Percentiles rank a stretch among this genome's conserved stretches.
These are phyloP conservation scores for Gobiocypris rarus DNA, from an alignment of 2,113 vertebrate species.

Conservation along the genomic window DNA sequence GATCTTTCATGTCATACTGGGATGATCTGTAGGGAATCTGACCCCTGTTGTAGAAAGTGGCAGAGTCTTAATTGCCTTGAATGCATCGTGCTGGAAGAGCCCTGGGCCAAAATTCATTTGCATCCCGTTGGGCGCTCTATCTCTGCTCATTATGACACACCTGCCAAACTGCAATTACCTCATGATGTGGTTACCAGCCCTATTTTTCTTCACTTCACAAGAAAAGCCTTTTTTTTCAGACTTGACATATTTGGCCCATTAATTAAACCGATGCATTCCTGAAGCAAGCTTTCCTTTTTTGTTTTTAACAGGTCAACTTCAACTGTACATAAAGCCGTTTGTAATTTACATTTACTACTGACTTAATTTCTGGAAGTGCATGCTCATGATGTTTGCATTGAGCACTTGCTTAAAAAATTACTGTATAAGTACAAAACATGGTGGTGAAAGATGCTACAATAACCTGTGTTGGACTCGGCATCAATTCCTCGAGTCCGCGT, in stretches of 20 bases:
- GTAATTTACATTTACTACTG: neutral
- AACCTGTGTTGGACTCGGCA: too few relatives aligned
- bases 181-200: conserved; percentile 58
- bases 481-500: too few relatives aligned
- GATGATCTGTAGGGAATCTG: conserved; percentile 65
- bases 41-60: conserved; percentile 67
- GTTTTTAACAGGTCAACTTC: conserved; percentile 8
- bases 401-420: neutral
- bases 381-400: neutral
- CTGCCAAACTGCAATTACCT: conserved; percentile 59
- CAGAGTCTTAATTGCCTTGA: conserved; percentile 70
- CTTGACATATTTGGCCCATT: conserved; percentile 28
- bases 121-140: conserved; percentile 59
- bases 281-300: neutral
- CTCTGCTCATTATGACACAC: conserved; percentile 55
- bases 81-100: conserved; percentile 71
- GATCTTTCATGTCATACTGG: conserved; percentile 59
- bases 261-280: conserved; percentile 23
- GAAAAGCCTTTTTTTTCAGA: conserved; percentile 47
- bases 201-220: conserved; percentile 47
- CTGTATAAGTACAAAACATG: neutral
- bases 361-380: neutral
- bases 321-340: neutral
- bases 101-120: conserved; percentile 67
- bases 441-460: neutral